Evolutionary conservation across 2,888 invertebrate genomes (phyloP), one percentile per base, ranked within the genome.

Genomic region (Stomorhina lunata): DNA sequence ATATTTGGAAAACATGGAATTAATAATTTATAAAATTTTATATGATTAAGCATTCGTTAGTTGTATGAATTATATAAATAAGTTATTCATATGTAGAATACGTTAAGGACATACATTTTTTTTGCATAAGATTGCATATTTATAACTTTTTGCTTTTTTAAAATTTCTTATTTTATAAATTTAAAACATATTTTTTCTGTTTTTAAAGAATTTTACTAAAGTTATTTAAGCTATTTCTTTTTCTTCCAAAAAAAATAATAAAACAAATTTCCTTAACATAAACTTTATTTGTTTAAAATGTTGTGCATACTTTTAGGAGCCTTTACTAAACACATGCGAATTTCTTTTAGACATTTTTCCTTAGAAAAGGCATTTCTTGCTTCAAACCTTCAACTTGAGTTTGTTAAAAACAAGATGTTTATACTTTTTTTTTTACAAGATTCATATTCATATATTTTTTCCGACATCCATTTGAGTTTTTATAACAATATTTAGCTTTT

Each of bases 381-480:
- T 20, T 48, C 2, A 32, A n/a, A 22, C 37, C 9, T 61, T 17
- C 2, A 20, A n/a, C 10, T 25, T 71, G 34, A 25, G 34, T 27
- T 48, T 50, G 37, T 61, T 40, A 61, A 27, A 43, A 72, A 59
- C n/a, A 50, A 27, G 32, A 55, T 65, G 25, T 57, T 57, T 5
- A 12, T 43, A 45, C n/a, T 43, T 55, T 40, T 17, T 29, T 50
- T 12, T 15, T 34, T 72, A 7, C 1, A n/a, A n/a, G n/a, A 32
- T 32, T 4, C 6, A 7, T 32, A 45, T 45, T 45, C 20, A 2
- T 9, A 20, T 1, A 9, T 48, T 22, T 12, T 43, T 6, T 22
- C 5, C 27, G 5, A 25, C 5, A 22, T 10, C 2, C 5, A 27
- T 2, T 45, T 29, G 22, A 17, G 1, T 37, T 29, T 22, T 2